Percentiles rank a stretch among this genome's conserved stretches.
Conservation (phyloP, 2,113 vertebrate species). For the Geothlypis trichas region DNA sequence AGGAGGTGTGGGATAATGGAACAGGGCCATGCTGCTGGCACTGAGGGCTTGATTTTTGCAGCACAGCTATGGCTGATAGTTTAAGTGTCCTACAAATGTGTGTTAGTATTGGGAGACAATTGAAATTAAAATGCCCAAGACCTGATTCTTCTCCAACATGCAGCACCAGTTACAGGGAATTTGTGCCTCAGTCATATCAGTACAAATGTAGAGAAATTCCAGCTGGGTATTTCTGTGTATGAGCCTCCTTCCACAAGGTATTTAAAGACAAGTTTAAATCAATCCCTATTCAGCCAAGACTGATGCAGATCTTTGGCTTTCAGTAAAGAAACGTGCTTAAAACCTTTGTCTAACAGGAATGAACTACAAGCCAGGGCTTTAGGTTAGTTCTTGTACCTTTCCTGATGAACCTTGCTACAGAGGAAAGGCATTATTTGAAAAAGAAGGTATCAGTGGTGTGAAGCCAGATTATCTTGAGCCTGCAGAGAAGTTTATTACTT, state of each 20-base stretch:
- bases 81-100: background rate
- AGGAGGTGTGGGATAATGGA: background rate
- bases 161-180: background rate
- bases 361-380: background rate
- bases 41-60: background rate
- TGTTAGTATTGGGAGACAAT: background rate
- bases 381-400: background rate
- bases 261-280: slow-evolving; percentile 1
- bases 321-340: background rate
- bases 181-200: background rate
- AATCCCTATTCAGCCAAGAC: background rate
- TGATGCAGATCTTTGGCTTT: background rate
- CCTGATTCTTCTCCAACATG: background rate
- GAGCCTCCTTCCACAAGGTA: background rate
- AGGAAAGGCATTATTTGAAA: background rate
- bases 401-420: background rate
- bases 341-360: background rate
- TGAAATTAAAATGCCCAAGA: background rate
- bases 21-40: background rate
- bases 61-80: background rate
- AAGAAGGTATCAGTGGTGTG: background rate
- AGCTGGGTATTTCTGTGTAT: background rate
- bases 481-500: background rate
- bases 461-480: background rate
- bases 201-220: background rate